phyloP scores from a whole-genome alignment of 2,888 invertebrate species.

The Neoascia interrupta region DNA sequence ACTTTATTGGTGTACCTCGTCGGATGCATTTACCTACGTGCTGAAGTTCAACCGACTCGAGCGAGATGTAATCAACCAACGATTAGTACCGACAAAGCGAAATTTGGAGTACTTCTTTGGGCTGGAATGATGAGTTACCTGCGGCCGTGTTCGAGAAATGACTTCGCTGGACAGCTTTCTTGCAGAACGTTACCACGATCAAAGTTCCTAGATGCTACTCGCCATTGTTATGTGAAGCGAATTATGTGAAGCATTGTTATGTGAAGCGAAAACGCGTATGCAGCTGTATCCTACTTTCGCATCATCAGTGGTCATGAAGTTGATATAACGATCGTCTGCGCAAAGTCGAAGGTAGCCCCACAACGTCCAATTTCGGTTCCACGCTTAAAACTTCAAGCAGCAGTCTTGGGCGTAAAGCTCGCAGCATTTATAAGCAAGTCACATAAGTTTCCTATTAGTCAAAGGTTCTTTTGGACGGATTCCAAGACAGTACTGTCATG shows the following conservation, averaged over 20 bases:
- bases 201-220: no score
- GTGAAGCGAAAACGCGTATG: slow-evolving; percentile 2
- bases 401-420: slow-evolving; percentile 67
- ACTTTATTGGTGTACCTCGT: slow-evolving; percentile 50
- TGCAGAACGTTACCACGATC: slow-evolving; percentile 26
- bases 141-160: slow-evolving; percentile 34
- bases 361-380: slow-evolving; percentile 66
- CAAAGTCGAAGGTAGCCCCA: slow-evolving; percentile 64
- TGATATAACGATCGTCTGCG: slow-evolving; percentile 2
- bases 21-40: slow-evolving; percentile 45
- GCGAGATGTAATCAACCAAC: slow-evolving; percentile 22
- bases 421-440: slow-evolving; percentile 37
- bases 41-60: slow-evolving; percentile 43
- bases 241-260: not conserved
- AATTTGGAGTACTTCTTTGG: slow-evolving; percentile 53
- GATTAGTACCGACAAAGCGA: slow-evolving; percentile 53
- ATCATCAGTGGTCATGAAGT: not conserved
- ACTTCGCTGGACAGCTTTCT: slow-evolving; percentile 22
- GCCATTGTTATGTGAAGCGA: not conserved
- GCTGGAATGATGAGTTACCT: slow-evolving; percentile 56
- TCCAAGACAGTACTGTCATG: slow-evolving; percentile 71
- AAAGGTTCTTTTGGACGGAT: slow-evolving; percentile 71
- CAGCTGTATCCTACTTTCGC: slow-evolving; percentile 13
- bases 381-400: slow-evolving; percentile 70
- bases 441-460: slow-evolving; percentile 46